Evolutionary conservation across 1,140 invertebrate species (phyloP), one percentile per base, ranked within the genome.

Genomic region (Drosophila watanabei): DNA sequence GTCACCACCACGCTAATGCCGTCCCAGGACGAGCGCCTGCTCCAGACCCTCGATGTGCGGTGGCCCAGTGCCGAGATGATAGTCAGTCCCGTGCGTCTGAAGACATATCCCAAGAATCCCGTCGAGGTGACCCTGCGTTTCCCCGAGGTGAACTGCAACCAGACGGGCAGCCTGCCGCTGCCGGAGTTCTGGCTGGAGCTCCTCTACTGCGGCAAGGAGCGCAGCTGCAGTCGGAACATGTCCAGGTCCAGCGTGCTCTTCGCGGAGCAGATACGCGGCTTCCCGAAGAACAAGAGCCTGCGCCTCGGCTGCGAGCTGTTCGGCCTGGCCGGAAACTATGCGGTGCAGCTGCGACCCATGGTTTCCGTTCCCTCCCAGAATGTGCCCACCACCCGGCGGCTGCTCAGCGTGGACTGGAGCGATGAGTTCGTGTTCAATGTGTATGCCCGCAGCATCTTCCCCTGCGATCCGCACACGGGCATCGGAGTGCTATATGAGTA

Each of bases 401-500:
- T 83, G 52, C 93, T 94, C 2, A 93, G 97, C 96, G 96, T 96
- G 28, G 95, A 96, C 57, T 97, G 96, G 96, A 97, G 96, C 28
- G 95, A 97, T 58, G 95, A 97, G 88, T 97, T 96, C 82, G 96
- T 97, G 9, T 95, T 97, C 83, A 97, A 97, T 88, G 96, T 97
- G 0, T 96, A 97, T 90, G 96, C 96, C 0, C 94, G 95, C 10
- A 97, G 96, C 52, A 96, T 97, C 61, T 96, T 97, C 79, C 97
- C 96, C 0, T 97, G 97, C 83, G 96, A 96, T 77, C 94, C 94
- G 56, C 95, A 95, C 77, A 94, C 94, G 2, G 95, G 95, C 0
- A 95, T 97, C 6, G 94, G 95, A 0, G 97, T 97, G 7, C 94
- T 97, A 2, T 97, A 97, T 88, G 95, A 97, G 91, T 97, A 97